A percentile compares a stretch with the other conserved stretches of the same genome.
Evolutionary conservation across 1,140 invertebrate species (phyloP).

Genomic region (Bombus consobrinus): DNA sequence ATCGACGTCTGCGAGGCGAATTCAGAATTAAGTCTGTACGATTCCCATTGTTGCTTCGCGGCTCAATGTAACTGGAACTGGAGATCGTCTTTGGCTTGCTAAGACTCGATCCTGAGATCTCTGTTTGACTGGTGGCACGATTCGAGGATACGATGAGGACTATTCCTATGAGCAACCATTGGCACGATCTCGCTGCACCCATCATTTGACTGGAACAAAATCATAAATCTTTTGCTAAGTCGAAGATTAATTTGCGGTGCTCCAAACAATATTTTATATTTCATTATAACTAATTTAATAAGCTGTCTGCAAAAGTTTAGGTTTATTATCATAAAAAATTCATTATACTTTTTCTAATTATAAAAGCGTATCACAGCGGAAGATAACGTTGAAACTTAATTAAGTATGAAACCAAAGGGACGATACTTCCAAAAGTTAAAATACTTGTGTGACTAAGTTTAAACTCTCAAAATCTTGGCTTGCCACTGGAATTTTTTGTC

Average conservation of each 20-base stretch:
- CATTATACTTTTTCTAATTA: too few species aligned
- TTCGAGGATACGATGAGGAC: conserved; percentile 63
- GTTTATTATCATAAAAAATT: too few species aligned
- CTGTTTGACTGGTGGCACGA: conserved; percentile 31
- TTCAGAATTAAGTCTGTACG: conserved; percentile 19
- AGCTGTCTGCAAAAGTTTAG: too few species aligned
- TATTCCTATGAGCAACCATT: conserved; percentile 75
- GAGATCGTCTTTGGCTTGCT: conserved; percentile 11
- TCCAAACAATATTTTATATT: too few species aligned
- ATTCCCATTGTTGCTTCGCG: conserved; percentile 27
- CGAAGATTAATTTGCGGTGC: background rate
- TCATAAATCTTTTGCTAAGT: background rate
- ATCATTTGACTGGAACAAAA: conserved; percentile 63
- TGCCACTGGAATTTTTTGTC: background rate
- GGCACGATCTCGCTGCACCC: conserved; percentile 73
- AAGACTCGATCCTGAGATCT: conserved; percentile 18
- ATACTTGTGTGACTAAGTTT: too few species aligned
- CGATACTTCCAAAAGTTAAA: background rate
- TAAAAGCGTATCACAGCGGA: too few species aligned
- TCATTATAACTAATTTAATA: too few species aligned
- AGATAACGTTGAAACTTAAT: too few species aligned
- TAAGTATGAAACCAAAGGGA: background rate
- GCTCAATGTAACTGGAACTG: background rate
- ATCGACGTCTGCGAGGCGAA: conserved; percentile 68
- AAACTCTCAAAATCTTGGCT: background rate